A percentile compares a stretch with the other conserved stretches of the same genome.
These are phyloP conservation scores for Odocoileus virginianus DNA, from an alignment of 2,113 vertebrate species.

Conservation along the genomic window DNA sequence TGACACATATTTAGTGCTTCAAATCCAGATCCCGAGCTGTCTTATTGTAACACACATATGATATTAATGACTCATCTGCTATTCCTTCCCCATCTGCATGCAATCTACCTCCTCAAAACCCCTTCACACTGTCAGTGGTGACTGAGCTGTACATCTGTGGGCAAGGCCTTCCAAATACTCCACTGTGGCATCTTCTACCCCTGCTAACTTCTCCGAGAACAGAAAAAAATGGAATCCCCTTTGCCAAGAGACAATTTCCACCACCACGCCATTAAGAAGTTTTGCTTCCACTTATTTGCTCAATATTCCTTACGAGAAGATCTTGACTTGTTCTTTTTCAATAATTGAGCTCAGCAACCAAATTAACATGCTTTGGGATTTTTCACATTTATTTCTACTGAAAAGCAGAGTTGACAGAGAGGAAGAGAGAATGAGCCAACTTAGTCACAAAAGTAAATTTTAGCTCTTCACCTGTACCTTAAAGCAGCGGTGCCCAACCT, in stretches of 20 bases:
- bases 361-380: not conserved
- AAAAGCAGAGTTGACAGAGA: constrained; percentile 53
- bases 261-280: not conserved
- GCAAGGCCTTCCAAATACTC: not conserved
- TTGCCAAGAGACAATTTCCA: not conserved
- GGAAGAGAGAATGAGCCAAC: not conserved
- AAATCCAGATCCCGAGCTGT: not conserved
- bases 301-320: not conserved
- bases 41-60: not conserved
- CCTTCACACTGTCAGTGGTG: not conserved
- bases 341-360: not conserved
- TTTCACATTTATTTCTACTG: constrained; percentile 26
- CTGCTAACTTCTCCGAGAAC: not conserved
- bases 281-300: not conserved
- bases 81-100: not conserved
- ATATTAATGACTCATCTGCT: not conserved
- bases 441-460: constrained; percentile 40
- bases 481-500: not conserved
- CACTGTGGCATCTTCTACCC: not conserved
- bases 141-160: not conserved
- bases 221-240: not conserved
- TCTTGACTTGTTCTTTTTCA: not conserved
- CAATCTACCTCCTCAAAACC: not conserved
- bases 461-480: constrained; percentile 28
- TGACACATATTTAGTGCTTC: not conserved